These are phyloP conservation scores for Anisognathus igniventris DNA, from an alignment of 2,797 vertebrate genomes.

Conservation along the genomic window DNA sequence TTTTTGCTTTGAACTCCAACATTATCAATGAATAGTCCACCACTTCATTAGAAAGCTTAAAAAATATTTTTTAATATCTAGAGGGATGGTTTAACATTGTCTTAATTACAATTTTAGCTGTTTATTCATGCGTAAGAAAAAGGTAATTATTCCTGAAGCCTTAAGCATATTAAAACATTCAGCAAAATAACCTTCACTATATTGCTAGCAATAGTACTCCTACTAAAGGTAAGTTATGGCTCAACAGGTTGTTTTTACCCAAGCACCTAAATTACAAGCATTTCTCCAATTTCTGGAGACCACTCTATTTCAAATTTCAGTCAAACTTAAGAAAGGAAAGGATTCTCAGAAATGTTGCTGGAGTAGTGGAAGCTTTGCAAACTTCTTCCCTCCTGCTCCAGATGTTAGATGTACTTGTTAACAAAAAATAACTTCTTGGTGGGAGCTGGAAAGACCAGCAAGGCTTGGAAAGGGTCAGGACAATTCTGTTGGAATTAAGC, in stretches of 20 bases:
- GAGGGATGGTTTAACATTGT: neutral
- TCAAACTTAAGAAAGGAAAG: neutral
- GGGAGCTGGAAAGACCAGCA: rapidly evolving
- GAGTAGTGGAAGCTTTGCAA: neutral
- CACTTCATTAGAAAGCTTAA: neutral
- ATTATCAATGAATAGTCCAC: neutral
- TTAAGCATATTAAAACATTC: neutral
- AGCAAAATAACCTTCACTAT: neutral
- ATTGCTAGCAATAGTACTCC: neutral
- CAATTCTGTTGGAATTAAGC: neutral
- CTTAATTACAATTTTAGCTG: neutral
- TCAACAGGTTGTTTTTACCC: neutral
- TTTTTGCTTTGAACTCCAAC: neutral
- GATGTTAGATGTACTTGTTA: neutral
- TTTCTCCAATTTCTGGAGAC: neutral
- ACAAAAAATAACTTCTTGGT: neutral
- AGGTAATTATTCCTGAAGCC: neutral
- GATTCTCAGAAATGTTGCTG: neutral
- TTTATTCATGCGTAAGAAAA: neutral
- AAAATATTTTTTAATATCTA: neutral
- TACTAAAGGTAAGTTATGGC: neutral
- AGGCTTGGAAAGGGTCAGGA: neutral
- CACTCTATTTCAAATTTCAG: neutral
- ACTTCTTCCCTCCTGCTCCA: neutral
- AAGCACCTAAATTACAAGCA: neutral